Percentiles rank a stretch among this genome's conserved stretches.
phyloP scores from a whole-genome alignment of 2,797 vertebrate genomes.

The Tapera naevia region DNA sequence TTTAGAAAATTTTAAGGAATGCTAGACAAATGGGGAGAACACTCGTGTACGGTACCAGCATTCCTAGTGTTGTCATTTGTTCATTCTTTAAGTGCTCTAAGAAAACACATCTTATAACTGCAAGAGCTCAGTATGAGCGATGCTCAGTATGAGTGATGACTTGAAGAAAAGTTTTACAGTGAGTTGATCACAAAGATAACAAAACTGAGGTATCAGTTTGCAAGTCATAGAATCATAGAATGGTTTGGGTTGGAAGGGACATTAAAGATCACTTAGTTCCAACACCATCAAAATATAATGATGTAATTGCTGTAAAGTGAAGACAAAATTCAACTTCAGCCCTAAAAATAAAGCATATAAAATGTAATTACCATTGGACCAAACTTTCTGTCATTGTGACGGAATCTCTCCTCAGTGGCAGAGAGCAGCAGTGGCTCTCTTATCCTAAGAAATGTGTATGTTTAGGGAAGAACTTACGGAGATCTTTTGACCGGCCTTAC shows the following conservation, averaged over 20 bases:
- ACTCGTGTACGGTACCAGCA: neutral
- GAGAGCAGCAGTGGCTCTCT: neutral
- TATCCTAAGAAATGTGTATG: too few relatives aligned
- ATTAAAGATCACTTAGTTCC: too few relatives aligned
- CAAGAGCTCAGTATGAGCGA: neutral
- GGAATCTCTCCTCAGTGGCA: fast-evolving
- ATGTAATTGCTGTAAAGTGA: neutral
- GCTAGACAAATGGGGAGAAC: neutral
- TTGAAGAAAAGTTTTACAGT: neutral
- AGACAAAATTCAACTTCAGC: neutral
- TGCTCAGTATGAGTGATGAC: neutral
- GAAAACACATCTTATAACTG: neutral
- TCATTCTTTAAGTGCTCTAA: neutral
- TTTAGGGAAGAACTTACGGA: neutral
- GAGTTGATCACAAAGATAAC: neutral
- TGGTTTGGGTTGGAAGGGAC: too few relatives aligned
- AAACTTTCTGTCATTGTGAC: neutral
- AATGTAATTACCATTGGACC: neutral
- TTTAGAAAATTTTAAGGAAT: neutral
- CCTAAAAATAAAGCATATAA: neutral
- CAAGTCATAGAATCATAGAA: neutral
- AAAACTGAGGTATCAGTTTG: neutral
- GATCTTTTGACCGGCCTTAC: neutral
- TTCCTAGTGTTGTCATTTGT: neutral
- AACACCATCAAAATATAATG: neutral